A percentile compares a stretch with the other conserved stretches of the same genome.
phyloP scores from a whole-genome alignment of 1,140 invertebrate genomes.

The Caenorhabditis brenneri region DNA sequence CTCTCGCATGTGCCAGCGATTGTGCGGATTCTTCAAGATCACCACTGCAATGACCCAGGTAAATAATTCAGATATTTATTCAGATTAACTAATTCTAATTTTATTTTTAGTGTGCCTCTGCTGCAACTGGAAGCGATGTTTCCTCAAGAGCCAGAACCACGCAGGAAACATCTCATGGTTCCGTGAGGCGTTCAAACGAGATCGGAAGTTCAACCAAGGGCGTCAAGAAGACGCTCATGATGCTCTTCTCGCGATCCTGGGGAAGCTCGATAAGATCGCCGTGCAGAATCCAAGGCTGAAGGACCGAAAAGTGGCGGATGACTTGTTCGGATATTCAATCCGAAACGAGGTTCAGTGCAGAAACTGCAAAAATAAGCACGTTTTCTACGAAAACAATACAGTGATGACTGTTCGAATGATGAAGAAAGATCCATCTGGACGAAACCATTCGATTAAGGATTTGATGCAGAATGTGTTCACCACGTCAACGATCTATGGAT shows the following conservation, averaged over 20 bases:
- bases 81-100: background rate
- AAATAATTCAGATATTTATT: background rate
- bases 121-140: background rate
- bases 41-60: background rate
- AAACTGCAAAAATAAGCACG: background rate
- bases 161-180: background rate
- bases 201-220: background rate
- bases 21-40: background rate
- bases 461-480: background rate
- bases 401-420: conserved; percentile 16
- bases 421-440: conserved; percentile 1
- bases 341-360: conserved; percentile 7
- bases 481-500: background rate
- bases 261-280: background rate
- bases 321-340: conserved; percentile 1
- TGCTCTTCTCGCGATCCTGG: background rate
- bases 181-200: background rate
- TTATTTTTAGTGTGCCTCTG: background rate
- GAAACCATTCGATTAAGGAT: background rate
- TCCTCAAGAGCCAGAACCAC: background rate
- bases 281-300: background rate
- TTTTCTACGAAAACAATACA: conserved; percentile 6
- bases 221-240: conserved; percentile 17
- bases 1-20: conserved; percentile 11
- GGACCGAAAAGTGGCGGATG: background rate